Evolutionary conservation across 2,797 vertebrate species (phyloP).

Genomic region (Kryptopterus vitreolus): DNA sequence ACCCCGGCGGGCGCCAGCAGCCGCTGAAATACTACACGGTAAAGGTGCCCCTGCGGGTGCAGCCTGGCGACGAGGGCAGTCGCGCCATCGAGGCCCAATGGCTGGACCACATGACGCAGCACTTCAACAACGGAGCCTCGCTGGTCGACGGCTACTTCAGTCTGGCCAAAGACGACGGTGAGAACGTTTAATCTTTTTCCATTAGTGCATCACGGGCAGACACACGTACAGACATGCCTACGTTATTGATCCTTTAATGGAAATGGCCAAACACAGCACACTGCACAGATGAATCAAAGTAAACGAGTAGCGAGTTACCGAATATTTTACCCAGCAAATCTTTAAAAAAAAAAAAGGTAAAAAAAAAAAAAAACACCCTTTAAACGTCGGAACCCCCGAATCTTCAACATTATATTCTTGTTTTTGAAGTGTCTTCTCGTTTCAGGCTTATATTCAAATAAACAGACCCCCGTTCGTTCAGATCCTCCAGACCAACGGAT

Average conservation of each 20-base stretch:
- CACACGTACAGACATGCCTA: background rate
- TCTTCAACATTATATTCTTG: background rate
- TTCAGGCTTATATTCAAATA: background rate
- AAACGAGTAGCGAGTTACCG: background rate
- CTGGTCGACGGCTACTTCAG: slow-evolving; percentile 91
- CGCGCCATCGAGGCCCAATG: slow-evolving; percentile 89
- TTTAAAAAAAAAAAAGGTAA: background rate
- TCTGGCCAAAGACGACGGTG: slow-evolving; percentile 83
- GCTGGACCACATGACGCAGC: slow-evolving; percentile 98
- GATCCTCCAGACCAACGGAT: slow-evolving; percentile 66
- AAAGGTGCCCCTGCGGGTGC: slow-evolving; percentile 89
- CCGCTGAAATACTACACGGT: slow-evolving; percentile 88
- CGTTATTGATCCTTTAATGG: slow-evolving; percentile 19
- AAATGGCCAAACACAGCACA: background rate
- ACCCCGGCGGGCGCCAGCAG: slow-evolving; percentile 75
- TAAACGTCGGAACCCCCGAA: background rate
- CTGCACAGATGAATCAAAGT: background rate
- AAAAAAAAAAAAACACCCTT: background rate
- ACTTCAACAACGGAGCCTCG: slow-evolving; percentile 92
- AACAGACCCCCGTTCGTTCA: slow-evolving; percentile 59
- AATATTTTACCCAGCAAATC: background rate
- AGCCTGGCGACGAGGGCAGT: slow-evolving; percentile 80
- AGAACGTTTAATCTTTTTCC: slow-evolving; percentile 21
- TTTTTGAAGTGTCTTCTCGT: slow-evolving; percentile 8
- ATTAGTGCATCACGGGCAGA: slow-evolving; percentile 7